Percentiles rank a stretch among this genome's conserved stretches.
These are phyloP conservation scores for Hemiscyllium ocellatum DNA, from an alignment of 2,113 vertebrate species.

Conservation along the genomic window DNA sequence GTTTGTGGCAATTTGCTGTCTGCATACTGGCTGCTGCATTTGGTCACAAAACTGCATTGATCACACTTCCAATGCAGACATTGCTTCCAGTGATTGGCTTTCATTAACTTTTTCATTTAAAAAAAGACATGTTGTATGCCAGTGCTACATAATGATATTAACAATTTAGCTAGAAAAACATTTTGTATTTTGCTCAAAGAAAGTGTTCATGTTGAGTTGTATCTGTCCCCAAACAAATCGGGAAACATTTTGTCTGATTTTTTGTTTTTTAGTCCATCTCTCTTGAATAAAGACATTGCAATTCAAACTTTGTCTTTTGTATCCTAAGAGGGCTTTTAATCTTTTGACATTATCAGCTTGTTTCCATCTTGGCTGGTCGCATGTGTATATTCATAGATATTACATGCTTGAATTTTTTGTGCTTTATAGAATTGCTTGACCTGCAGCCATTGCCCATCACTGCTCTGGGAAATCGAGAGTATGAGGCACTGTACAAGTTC, in stretches of 20 bases:
- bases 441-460: conserved; percentile 85
- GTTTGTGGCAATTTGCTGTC: not conserved
- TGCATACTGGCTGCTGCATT: not conserved
- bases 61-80: not conserved
- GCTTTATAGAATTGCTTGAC: conserved; percentile 80
- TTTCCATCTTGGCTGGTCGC: conserved; percentile 21
- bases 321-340: not conserved
- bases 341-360: not conserved
- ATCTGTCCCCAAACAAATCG: not conserved
- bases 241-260: not conserved
- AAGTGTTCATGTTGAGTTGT: not conserved
- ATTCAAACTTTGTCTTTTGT: conserved; percentile 13
- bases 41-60: not conserved
- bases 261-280: not conserved
- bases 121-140: not conserved
- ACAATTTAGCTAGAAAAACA: not conserved
- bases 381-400: conserved; percentile 1
- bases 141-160: not conserved
- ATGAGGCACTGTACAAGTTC: conserved; percentile 86
- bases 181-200: not conserved
- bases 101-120: not conserved
- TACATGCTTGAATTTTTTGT: conserved; percentile 36
- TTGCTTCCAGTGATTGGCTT: not conserved
- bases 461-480: conserved; percentile 72
- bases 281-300: not conserved